Percentiles rank a stretch among this genome's conserved stretches.
phyloP scores from a whole-genome alignment of 2,888 invertebrate species.

The Cosmopolites sordidus region DNA sequence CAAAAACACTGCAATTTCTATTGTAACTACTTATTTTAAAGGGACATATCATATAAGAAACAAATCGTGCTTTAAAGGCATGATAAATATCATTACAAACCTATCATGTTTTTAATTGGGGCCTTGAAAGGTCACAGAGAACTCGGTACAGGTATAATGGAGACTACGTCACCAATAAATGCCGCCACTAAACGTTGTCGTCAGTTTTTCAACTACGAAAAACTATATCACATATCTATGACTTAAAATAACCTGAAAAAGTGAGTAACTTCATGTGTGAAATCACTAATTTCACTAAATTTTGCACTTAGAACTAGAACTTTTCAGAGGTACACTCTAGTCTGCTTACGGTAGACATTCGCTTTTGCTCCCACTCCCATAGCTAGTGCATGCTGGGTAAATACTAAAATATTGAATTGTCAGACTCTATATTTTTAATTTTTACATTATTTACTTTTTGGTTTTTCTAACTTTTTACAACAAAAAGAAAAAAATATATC shows the following conservation, averaged over 20 bases:
- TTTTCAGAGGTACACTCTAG: constrained; percentile 34
- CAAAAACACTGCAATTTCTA: constrained; percentile 9
- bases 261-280: constrained; percentile 16
- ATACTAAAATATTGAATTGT: constrained; percentile 35
- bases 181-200: constrained; percentile 37
- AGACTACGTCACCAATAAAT: constrained; percentile 48
- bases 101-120: constrained; percentile 42
- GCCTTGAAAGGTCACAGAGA: constrained; percentile 39
- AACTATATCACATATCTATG: constrained; percentile 36
- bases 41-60: constrained; percentile 9
- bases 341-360: constrained; percentile 41
- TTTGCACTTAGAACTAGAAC: constrained; percentile 27
- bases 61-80: constrained; percentile 2
- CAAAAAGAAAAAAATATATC: too few relatives aligned
- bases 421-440: constrained; percentile 21
- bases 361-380: constrained; percentile 43
- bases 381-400: constrained; percentile 46
- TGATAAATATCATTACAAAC: constrained; percentile 33
- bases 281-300: constrained; percentile 22
- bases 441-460: constrained; percentile 4
- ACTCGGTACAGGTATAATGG: constrained; percentile 47
- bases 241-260: constrained; percentile 29
- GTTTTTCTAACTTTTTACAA: too few relatives aligned
- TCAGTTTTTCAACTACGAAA: constrained; percentile 17
- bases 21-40: constrained; percentile 5